These are phyloP conservation scores for Henricia sp. DNA, from an alignment of 53 echinoderm and acorn worm species.

Conservation along the genomic window DNA sequence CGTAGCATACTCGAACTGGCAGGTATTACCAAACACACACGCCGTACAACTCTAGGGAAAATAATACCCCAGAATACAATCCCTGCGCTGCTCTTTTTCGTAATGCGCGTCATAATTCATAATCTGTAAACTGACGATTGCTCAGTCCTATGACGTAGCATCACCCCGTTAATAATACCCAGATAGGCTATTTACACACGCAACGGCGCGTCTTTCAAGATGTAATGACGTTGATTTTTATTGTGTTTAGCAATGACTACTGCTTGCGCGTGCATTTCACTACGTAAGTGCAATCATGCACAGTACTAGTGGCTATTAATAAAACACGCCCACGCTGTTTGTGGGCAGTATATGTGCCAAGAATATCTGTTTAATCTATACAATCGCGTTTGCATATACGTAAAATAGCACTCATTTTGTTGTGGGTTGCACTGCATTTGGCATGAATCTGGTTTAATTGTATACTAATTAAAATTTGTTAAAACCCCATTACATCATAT, in stretches of 20 bases:
- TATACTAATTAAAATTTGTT: no score
- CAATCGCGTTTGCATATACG: neutral
- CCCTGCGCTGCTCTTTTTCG: no score
- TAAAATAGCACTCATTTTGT: neutral
- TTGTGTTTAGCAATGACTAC: neutral
- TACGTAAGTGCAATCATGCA: neutral
- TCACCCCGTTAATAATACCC: neutral
- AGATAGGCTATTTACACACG: neutral
- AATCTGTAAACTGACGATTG: conserved; percentile 15
- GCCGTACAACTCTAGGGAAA: no score
- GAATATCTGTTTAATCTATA: neutral
- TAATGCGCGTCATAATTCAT: neutral
- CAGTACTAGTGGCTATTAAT: neutral
- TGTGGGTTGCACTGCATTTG: no score
- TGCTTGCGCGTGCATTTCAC: neutral
- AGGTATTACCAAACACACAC: neutral
- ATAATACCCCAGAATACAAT: no score
- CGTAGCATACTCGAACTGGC: conserved; percentile 55
- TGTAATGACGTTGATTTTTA: conserved; percentile 6
- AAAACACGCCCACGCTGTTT: neutral
- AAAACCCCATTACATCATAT: no score
- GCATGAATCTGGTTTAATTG: no score
- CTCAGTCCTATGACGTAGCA: conserved; percentile 17
- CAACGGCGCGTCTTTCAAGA: neutral
- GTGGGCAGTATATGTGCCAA: neutral